A percentile compares a stretch with the other conserved stretches of the same genome.
These are phyloP conservation scores for Vollenhovia emeryi DNA, from an alignment of 1,140 invertebrate genomes.

Conservation along the genomic window DNA sequence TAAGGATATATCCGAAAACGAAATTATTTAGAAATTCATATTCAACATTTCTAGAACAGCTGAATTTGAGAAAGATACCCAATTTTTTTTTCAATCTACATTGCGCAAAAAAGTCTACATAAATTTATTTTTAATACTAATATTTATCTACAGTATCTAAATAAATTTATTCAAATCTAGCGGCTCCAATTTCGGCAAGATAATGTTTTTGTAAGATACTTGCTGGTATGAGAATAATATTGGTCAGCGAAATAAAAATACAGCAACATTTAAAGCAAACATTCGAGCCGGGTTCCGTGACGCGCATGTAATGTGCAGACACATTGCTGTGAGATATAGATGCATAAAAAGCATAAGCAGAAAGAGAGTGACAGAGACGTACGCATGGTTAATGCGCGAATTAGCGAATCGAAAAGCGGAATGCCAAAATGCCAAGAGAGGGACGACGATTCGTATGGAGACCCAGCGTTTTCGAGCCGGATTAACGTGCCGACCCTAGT, in stretches of 20 bases:
- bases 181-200: neutral
- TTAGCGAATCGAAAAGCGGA: slow-evolving; percentile 57
- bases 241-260: neutral
- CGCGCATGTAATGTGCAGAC: slow-evolving; percentile 11
- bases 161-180: neutral
- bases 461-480: neutral
- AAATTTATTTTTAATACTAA: neutral
- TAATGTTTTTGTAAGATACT: neutral
- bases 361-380: neutral
- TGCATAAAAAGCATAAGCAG: slow-evolving; percentile 18
- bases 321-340: slow-evolving; percentile 4
- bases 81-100: neutral
- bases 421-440: slow-evolving; percentile 56
- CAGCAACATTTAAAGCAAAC: neutral
- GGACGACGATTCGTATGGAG: slow-evolving; percentile 30
- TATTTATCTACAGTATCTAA: neutral
- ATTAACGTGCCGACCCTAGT: neutral
- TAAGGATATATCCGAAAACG: neutral
- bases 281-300: neutral
- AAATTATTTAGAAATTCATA: neutral
- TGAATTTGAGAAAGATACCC: neutral
- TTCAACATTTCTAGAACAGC: neutral
- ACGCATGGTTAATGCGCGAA: slow-evolving; percentile 7
- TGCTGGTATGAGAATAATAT: neutral
- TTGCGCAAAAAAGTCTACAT: neutral